Evolutionary conservation across 2,888 invertebrate genomes (phyloP).

Genomic region (Tenthredo distinguenda): DNA sequence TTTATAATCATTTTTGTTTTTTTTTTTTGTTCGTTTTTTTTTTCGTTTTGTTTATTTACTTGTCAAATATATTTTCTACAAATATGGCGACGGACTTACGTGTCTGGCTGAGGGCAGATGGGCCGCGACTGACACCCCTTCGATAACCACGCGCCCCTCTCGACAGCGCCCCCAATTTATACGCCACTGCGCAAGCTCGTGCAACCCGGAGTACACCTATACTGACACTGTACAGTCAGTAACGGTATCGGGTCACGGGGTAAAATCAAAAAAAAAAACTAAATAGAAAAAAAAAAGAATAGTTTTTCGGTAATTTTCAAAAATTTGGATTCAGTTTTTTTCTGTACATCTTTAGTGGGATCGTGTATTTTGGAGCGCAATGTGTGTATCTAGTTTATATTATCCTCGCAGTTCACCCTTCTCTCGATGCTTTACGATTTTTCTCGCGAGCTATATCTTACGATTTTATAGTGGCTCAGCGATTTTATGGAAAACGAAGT

Average conservation of each 20-base stretch:
- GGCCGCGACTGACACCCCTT: conserved; percentile 77
- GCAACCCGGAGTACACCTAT: conserved; percentile 53
- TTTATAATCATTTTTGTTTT: not conserved
- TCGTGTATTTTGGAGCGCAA: not conserved
- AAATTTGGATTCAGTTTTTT: not conserved
- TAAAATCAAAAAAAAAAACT: not conserved
- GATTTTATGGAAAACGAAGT: not conserved
- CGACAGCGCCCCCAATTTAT: conserved; percentile 66
- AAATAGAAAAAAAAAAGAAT: not conserved
- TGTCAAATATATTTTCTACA: not conserved
- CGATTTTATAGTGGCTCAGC: not conserved
- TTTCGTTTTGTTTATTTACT: conserved; percentile 6
- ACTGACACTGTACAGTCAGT: conserved; percentile 28
- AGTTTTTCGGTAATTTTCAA: not conserved
- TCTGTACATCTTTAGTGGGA: not conserved
- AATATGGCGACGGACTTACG: conserved; percentile 70
- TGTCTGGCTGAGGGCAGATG: conserved; percentile 76
- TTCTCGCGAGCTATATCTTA: not conserved
- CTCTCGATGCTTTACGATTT: not conserved
- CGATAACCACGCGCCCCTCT: conserved; percentile 74
- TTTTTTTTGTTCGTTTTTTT: too few species aligned
- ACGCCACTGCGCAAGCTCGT: conserved; percentile 70
- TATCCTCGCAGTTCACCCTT: not conserved
- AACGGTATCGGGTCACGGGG: conserved; percentile 25
- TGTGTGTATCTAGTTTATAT: not conserved